A percentile compares a stretch with the other conserved stretches of the same genome.
These are phyloP conservation scores for Hozukius guyotensis DNA, from an alignment of 2,797 vertebrate genomes.

Conservation along the genomic window DNA sequence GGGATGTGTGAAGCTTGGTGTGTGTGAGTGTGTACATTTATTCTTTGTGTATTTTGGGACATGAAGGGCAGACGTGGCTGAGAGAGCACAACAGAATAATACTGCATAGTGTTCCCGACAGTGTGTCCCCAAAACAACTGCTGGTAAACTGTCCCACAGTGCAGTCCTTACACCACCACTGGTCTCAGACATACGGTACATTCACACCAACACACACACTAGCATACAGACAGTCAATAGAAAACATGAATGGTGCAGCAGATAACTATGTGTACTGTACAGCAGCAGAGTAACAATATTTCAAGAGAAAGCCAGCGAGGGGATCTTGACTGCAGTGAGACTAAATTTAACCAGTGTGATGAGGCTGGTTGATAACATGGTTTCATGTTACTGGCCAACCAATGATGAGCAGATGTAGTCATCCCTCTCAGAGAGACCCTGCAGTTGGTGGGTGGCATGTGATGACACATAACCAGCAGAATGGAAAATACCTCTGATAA, in stretches of 20 bases:
- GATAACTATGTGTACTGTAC: background rate
- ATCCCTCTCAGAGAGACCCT: constrained; percentile 59
- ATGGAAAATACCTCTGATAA: constrained; percentile 83
- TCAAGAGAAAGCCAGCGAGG: background rate
- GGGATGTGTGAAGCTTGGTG: constrained; percentile 64
- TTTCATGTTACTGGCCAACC: constrained; percentile 53
- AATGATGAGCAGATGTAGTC: constrained; percentile 58
- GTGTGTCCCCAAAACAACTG: constrained; percentile 64
- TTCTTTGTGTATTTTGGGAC: constrained; percentile 83
- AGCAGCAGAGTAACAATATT: background rate
- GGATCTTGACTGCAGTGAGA: constrained; percentile 16
- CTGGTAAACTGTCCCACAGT: constrained; percentile 42
- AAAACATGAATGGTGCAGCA: background rate
- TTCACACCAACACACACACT: background rate
- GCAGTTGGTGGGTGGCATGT: constrained; percentile 75
- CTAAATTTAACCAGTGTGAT: constrained; percentile 54
- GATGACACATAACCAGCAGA: constrained; percentile 74
- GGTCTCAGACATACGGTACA: constrained; percentile 1
- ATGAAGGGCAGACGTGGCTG: constrained; percentile 85
- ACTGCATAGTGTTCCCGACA: constrained; percentile 63
- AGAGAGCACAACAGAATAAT: constrained; percentile 67
- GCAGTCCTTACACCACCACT: constrained; percentile 10
- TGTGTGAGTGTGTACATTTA: constrained; percentile 56
- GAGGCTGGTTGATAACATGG: constrained; percentile 32
- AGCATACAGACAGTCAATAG: background rate